A percentile compares a stretch with the other conserved stretches of the same genome.
These are phyloP conservation scores for Setophaga kirtlandii DNA, from an alignment of 2,113 vertebrate species.

Conservation along the genomic window DNA sequence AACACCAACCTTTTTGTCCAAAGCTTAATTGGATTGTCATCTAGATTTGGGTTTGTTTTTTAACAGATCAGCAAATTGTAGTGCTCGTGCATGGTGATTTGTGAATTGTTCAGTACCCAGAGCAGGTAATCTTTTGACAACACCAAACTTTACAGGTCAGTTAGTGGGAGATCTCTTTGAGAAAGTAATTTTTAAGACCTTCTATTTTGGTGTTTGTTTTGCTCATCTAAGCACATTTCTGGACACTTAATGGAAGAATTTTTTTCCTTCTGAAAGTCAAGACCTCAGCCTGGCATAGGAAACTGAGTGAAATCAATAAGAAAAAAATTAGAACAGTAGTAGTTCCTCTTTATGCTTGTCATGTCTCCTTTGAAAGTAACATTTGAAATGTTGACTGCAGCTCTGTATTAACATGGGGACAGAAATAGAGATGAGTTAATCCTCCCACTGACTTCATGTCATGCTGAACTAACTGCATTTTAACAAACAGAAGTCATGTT, in stretches of 20 bases:
- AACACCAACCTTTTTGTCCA: background rate
- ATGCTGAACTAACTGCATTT: background rate
- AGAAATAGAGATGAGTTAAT: background rate
- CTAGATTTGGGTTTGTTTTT: background rate
- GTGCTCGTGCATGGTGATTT: background rate
- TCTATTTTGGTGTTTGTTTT: background rate
- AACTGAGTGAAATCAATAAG: background rate
- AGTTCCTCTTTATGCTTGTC: background rate
- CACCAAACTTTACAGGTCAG: background rate
- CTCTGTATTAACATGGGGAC: background rate
- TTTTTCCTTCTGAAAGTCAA: background rate
- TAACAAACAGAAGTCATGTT: background rate
- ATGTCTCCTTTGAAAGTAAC: background rate
- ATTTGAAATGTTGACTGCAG: background rate
- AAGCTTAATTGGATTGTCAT: background rate
- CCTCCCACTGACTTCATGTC: background rate
- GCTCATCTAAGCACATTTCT: background rate
- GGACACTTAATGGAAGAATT: background rate
- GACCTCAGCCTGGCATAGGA: background rate
- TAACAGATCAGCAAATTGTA: background rate
- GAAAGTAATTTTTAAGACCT: background rate
- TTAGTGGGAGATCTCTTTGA: background rate
- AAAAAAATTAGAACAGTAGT: background rate
- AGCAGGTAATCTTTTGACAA: background rate
- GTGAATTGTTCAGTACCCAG: background rate